These are phyloP conservation scores for Theodoxus fluviatilis DNA, from an alignment of 2,888 invertebrate species.

Conservation along the genomic window DNA sequence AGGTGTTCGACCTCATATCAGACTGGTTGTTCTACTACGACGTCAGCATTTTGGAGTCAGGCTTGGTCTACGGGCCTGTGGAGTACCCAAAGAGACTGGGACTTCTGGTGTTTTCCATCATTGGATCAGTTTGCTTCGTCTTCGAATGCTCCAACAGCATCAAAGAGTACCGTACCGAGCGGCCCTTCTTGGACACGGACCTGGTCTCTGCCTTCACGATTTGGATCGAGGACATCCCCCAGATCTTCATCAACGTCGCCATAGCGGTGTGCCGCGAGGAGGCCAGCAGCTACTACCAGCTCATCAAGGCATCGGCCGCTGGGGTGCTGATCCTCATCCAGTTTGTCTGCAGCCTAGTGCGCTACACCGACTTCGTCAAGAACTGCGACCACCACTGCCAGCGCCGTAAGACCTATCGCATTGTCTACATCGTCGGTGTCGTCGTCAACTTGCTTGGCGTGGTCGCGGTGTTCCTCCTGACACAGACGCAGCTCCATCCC, in stretches of 20 bases:
- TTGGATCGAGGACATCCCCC: slow-evolving; percentile 47
- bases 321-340: no score
- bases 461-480: slow-evolving; percentile 43
- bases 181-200: slow-evolving; percentile 40
- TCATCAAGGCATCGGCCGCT: slow-evolving; percentile 44
- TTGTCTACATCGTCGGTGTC: slow-evolving; percentile 43
- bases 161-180: slow-evolving; percentile 37
- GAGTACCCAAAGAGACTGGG: slow-evolving; percentile 30
- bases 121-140: slow-evolving; percentile 42
- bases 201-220: slow-evolving; percentile 39
- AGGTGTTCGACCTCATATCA: slow-evolving; percentile 42
- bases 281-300: slow-evolving; percentile 45
- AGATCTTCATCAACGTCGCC: slow-evolving; percentile 41
- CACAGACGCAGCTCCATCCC: slow-evolving; percentile 40
- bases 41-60: slow-evolving; percentile 36
- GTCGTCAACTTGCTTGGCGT: slow-evolving; percentile 40
- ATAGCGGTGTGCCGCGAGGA: slow-evolving; percentile 47
- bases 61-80: slow-evolving; percentile 47
- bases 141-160: slow-evolving; percentile 40
- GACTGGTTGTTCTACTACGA: slow-evolving; percentile 47
- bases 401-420: slow-evolving; percentile 39
- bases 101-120: slow-evolving; percentile 39
- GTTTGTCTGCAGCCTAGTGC: no score
- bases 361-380: no score
- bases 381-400: no score